Base-by-base conservation (phyloP, 2,888 invertebrate genomes). In the Chymomyza caudatula region DNA sequence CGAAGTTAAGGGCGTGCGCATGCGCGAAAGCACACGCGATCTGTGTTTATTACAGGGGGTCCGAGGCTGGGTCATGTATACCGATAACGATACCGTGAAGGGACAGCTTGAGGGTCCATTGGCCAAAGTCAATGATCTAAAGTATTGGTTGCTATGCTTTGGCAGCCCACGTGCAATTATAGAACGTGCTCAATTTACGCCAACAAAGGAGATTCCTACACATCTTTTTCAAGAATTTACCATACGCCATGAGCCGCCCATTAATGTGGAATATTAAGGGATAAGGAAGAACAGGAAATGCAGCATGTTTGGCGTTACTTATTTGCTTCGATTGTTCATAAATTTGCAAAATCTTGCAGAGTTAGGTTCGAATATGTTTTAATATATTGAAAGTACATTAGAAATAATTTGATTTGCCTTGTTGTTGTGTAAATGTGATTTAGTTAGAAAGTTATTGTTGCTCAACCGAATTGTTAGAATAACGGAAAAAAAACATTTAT, bases 141-240 rank as follows among this genome's bases (percentile, higher is more conserved):
- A 87, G 68, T 73, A 77, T 37, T 89, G 88, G 88, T 71, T 96
- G 57, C 91, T 92, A 76, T 91, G 91, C 20, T 93, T 91, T 8
- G 96, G 96, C 58, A 96, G 96, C 88, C 95, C 95, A 0, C 91
- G 92, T 74, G 94, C 95, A 29, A 89, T 90, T 71, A 95, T 96
- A 75, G 94, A 94, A 2, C 94, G 93, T 86, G 93, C 93, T 0
- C 93, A 93, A 71, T 96, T 96, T 87, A 92, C 91, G 42, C 94
- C 95, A 83, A 92, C 93, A 76, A 92, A 91, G 76, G 91, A 92
- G 69, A 92, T 95, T 63, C 56, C 76, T 0, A 89, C 92, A 8
- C 93, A 88, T 62, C 89, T 90, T 1, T 92, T 91, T 61, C 76
- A 90, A 0, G 84, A 90, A 61, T 94, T 94, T 69, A 85, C 87